These are phyloP conservation scores for Leptopterna dolabrata DNA, from an alignment of 2,888 invertebrate genomes.

Conservation along the genomic window DNA sequence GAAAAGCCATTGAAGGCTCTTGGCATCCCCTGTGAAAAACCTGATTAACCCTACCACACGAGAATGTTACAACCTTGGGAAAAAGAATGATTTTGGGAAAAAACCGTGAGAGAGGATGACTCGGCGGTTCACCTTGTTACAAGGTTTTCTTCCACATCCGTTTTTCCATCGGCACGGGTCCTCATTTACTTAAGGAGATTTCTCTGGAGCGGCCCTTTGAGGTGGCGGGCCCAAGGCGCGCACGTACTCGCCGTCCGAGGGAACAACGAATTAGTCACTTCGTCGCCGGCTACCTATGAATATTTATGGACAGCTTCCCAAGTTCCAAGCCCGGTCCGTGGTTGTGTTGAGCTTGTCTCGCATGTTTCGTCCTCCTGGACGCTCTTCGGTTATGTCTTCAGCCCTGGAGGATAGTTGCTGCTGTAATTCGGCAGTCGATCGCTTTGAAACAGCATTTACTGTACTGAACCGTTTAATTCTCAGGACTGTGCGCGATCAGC, in stretches of 20 bases:
- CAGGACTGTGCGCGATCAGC: too few species aligned
- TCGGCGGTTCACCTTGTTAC: slow-evolving; percentile 48
- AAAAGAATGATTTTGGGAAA: background rate
- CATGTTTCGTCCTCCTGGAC: background rate
- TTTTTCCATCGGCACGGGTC: slow-evolving; percentile 46
- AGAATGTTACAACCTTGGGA: background rate
- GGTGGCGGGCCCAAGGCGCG: slow-evolving; percentile 5
- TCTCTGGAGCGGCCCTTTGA: slow-evolving; percentile 21
- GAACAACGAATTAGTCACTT: background rate
- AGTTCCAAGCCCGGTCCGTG: too few species aligned
- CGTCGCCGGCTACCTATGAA: background rate
- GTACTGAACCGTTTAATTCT: too few species aligned
- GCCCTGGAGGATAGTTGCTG: too few species aligned
- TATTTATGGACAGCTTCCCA: background rate
- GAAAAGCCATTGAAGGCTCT: background rate
- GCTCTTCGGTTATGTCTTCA: too few species aligned
- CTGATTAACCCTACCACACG: background rate
- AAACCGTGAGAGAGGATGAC: slow-evolving; percentile 6
- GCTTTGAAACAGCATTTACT: too few species aligned
- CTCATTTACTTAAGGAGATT: slow-evolving; percentile 49
- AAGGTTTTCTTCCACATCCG: slow-evolving; percentile 34
- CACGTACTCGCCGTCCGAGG: background rate
- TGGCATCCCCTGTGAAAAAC: background rate
- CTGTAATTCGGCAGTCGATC: too few species aligned
- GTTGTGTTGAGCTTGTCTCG: background rate